Percentiles rank a stretch among this genome's conserved stretches.
phyloP scores from a whole-genome alignment of 2,797 vertebrate genomes.

The Pogonophryne albipinna region DNA sequence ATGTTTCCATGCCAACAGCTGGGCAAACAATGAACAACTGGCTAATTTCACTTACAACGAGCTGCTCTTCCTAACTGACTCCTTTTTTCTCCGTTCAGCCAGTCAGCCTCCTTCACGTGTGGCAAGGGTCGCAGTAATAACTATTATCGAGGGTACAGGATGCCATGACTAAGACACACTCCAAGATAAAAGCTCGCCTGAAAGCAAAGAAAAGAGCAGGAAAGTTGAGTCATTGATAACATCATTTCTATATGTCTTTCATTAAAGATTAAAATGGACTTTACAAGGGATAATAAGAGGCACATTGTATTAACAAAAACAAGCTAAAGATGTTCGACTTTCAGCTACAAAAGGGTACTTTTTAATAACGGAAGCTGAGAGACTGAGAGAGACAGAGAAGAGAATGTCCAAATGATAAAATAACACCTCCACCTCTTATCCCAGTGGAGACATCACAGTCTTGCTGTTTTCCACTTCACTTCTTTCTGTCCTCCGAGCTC shows the following conservation, averaged over 20 bases:
- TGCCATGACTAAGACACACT: slow-evolving; percentile 25
- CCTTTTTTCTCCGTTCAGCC: neutral
- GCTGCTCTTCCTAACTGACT: neutral
- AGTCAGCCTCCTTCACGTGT: slow-evolving; percentile 8
- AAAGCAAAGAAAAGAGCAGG: slow-evolving; percentile 9
- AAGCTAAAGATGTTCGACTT: neutral
- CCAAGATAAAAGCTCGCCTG: slow-evolving; percentile 32
- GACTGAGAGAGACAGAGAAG: slow-evolving; percentile 2
- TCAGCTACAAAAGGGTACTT: neutral
- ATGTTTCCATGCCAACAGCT: neutral
- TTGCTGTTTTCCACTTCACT: neutral
- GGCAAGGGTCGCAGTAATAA: slow-evolving; percentile 36
- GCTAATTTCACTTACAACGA: neutral
- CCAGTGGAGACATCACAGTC: slow-evolving; percentile 2
- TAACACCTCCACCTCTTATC: slow-evolving; percentile 23
- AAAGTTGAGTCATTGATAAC: neutral
- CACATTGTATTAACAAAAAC: slow-evolving; percentile 6
- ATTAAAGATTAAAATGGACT: neutral
- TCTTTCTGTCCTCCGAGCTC: slow-evolving; percentile 10
- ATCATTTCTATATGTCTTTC: neutral
- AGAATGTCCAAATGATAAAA: slow-evolving; percentile 23
- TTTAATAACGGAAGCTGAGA: neutral
- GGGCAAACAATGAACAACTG: neutral
- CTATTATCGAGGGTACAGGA: slow-evolving; percentile 29
- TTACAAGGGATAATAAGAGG: neutral